These are phyloP conservation scores for Pseudomugil tenellus DNA, from an alignment of 2,797 vertebrate species.

Conservation along the genomic window DNA sequence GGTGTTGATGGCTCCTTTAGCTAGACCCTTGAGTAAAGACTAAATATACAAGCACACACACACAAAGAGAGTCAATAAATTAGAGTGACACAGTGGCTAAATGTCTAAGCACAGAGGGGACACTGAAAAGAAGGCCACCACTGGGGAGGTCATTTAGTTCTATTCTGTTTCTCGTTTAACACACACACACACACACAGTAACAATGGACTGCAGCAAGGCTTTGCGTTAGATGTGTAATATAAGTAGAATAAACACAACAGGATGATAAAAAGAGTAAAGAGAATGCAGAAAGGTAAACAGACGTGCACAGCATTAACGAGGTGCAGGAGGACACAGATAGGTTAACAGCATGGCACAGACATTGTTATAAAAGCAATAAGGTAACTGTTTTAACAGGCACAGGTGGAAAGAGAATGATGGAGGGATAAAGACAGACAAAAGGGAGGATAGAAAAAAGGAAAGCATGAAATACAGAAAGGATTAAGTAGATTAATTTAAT, in stretches of 20 bases:
- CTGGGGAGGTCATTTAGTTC: conserved; percentile 46
- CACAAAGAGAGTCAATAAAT: conserved; percentile 51
- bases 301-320: not conserved
- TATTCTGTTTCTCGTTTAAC: conserved; percentile 1
- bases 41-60: conserved; percentile 53
- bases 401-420: conserved; percentile 35
- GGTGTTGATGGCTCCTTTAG: conserved; percentile 43
- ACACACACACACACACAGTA: not conserved
- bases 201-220: not conserved
- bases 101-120: conserved; percentile 37
- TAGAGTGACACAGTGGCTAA: conserved; percentile 46
- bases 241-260: conserved; percentile 11
- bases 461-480: conserved; percentile 30
- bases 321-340: conserved; percentile 13
- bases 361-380: conserved; percentile 43
- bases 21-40: conserved; percentile 46
- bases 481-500: conserved; percentile 48
- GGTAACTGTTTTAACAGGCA: conserved; percentile 56
- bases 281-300: not conserved
- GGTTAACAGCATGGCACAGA: conserved; percentile 30
- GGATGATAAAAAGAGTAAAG: not conserved
- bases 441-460: conserved; percentile 21
- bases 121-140: conserved; percentile 51
- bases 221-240: conserved; percentile 10
- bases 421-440: conserved; percentile 30